phyloP scores from a whole-genome alignment of 2,888 invertebrate species.

The Cheilosia vernalis region DNA sequence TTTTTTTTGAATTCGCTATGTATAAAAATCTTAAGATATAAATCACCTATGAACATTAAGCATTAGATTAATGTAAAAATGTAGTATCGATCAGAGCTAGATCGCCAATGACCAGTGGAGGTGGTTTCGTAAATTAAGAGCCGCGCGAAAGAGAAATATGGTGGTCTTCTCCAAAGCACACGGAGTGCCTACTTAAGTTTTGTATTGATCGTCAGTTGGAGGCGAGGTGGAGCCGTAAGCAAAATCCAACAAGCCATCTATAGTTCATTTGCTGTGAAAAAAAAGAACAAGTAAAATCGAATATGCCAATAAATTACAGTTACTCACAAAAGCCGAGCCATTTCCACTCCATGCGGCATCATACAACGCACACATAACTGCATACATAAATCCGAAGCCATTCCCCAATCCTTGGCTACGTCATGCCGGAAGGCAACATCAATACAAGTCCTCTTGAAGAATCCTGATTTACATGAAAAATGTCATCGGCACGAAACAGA shows the following conservation, averaged over 20 bases:
- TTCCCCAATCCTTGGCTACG: constrained; percentile 24
- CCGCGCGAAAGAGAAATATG: too few species aligned
- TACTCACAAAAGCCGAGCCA: constrained; percentile 10
- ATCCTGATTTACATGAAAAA: constrained; percentile 63
- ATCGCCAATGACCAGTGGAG: too few species aligned
- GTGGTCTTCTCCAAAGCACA: too few species aligned
- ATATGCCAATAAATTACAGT: constrained; percentile 43
- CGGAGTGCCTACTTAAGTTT: too few species aligned
- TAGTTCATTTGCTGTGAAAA: not conserved
- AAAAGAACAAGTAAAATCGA: not conserved
- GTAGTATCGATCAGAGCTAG: too few species aligned
- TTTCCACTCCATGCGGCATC: not conserved
- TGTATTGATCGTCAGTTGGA: too few species aligned
- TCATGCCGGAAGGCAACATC: constrained; percentile 46
- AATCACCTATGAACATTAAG: too few species aligned
- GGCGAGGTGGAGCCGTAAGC: too few species aligned
- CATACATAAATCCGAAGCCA: constrained; percentile 3
- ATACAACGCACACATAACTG: not conserved
- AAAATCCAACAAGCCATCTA: constrained; percentile 8
- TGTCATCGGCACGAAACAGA: constrained; percentile 63
- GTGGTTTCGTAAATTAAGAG: too few species aligned
- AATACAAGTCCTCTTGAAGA: constrained; percentile 46
- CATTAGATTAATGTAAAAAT: too few species aligned
- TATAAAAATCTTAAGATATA: too few species aligned
- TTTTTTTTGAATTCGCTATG: too few species aligned